Conservation (phyloP, 2,797 vertebrate species). For the Pteronotus mesoamericanus region DNA sequence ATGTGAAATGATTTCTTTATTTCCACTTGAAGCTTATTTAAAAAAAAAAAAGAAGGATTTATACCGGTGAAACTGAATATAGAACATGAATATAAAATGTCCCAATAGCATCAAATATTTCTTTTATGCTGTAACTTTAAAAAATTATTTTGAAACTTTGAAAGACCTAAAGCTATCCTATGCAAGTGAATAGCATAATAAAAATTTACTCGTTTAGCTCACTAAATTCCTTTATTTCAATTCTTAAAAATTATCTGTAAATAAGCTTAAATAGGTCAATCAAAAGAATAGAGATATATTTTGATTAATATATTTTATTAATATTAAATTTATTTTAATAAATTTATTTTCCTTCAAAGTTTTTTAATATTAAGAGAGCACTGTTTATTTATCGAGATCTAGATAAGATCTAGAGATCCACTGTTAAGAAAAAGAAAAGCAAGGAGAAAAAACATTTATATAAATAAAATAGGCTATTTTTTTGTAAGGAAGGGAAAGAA, state of each 20-base stretch:
- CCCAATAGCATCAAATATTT: not conserved
- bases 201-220: not conserved
- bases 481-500: not conserved
- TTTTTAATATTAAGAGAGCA: not conserved
- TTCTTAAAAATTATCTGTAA: not conserved
- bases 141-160: not conserved
- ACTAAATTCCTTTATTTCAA: not conserved
- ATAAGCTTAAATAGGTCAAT: not conserved
- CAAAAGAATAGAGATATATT: not conserved
- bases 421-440: not conserved
- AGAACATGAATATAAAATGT: conserved; percentile 13
- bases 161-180: not conserved
- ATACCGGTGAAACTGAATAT: conserved; percentile 17
- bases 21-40: conserved; percentile 83
- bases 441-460: not conserved
- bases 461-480: not conserved
- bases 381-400: not conserved
- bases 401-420: not conserved
- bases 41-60: conserved; percentile 51
- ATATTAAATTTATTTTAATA: not conserved
- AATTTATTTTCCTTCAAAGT: not conserved
- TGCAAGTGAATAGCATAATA: not conserved
- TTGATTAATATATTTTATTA: not conserved
- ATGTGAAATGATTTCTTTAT: conserved; percentile 82
- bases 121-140: not conserved